These are phyloP conservation scores for Montipora efflorescens DNA, from an alignment of 64 coral and sea anemone genomes.

Conservation along the genomic window DNA sequence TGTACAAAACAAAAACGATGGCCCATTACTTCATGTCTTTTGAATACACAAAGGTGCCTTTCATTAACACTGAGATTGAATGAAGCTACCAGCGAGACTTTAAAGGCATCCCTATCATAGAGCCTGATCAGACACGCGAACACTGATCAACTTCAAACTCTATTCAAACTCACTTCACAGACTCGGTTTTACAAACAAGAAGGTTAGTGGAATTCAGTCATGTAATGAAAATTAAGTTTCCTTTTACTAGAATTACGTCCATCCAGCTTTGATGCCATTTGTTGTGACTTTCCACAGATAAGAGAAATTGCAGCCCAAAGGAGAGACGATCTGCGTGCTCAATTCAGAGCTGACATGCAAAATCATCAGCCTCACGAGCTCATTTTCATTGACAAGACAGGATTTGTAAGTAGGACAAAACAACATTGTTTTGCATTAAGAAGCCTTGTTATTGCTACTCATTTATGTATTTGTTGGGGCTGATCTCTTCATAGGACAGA, in stretches of 20 bases:
- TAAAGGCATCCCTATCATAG: too few species aligned
- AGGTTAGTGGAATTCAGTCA: slow-evolving; percentile 12
- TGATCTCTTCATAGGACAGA: slow-evolving; percentile 23
- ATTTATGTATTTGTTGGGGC: neutral
- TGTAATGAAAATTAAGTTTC: slow-evolving; percentile 10
- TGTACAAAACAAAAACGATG: too few species aligned
- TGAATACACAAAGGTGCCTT: too few species aligned
- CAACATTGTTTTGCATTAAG: neutral
- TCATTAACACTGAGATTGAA: too few species aligned
- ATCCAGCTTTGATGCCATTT: neutral
- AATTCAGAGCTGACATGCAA: slow-evolving; percentile 37
- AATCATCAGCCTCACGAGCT: slow-evolving; percentile 24
- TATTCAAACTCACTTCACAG: slow-evolving; percentile 4
- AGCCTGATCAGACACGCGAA: too few species aligned
- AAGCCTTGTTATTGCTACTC: neutral
- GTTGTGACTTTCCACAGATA: too few species aligned
- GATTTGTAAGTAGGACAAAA: slow-evolving; percentile 23
- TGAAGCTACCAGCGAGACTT: too few species aligned
- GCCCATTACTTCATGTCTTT: too few species aligned
- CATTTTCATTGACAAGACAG: slow-evolving; percentile 57
- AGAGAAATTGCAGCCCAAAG: neutral
- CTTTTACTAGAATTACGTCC: neutral
- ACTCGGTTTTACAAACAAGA: slow-evolving; percentile 45
- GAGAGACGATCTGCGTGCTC: slow-evolving; percentile 5
- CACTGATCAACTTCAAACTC: too few species aligned